Evolutionary conservation across 1,140 invertebrate genomes (phyloP), one percentile per base, ranked within the genome.

Genomic region (Camponotus floridanus): DNA sequence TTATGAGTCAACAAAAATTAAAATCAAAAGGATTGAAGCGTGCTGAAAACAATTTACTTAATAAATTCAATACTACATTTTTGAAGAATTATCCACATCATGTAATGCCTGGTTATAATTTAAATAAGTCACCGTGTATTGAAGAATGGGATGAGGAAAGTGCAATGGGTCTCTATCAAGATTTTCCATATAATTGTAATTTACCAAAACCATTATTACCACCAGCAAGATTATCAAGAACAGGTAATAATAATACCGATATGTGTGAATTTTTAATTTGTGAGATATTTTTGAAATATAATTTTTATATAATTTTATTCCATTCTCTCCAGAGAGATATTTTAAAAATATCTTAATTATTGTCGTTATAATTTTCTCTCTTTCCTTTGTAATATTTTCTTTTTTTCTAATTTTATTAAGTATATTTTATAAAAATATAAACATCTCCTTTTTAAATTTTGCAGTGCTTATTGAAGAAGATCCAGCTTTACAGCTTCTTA

Each of bases 141-240:
- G 76, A 91, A 31, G 67, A 90, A 85, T 84, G 81, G 65, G 65
- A 92, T 85, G 78, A 92, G 33, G 90, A 91, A 33, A 91, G 84
- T 89, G 65, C 90, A 13, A 87, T 90, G 11, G 86, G 88, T 76
- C 84, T 92, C 13, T 91, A 88, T 85, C 84, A 92, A 86, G 80
- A 87, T 31, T 94, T 92, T 91, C 94, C 94, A 9, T 95, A 92
- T 42, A 67, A 83, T 70, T 92, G 92, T 86, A 93, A 94, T 87
- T 86, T 94, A 65, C 94, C 94, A 73, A 94, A 93, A 81, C 94
- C 94, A 48, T 83, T 95, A 48, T 87, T 95, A 42, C 94, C 94
- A 15, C 93, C 93, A 21, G 91, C 85, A 42, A 93, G 84, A 85
- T 80, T 92, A 18, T 86, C 92, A 67, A 86, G 91, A 71, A 87